Percentiles rank a stretch among this genome's conserved stretches.
Conservation (phyloP, 2,797 vertebrate genomes). For the Kryptolebias ocellatus region DNA sequence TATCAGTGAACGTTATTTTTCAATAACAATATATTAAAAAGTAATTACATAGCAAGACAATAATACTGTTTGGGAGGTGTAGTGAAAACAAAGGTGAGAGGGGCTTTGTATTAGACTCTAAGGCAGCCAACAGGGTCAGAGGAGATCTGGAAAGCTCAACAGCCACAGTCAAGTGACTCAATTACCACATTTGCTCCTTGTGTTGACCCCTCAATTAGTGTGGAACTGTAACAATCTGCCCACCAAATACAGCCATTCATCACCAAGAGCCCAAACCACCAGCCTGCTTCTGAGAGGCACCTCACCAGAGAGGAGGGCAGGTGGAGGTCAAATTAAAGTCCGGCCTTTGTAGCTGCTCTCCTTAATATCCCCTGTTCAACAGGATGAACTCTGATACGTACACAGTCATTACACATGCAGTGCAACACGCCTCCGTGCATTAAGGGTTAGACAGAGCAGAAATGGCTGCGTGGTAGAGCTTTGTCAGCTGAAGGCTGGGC, state of each 20-base stretch:
- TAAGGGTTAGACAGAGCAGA: conserved; percentile 35
- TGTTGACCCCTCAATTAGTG: conserved; percentile 95
- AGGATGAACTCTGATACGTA: conserved; percentile 70
- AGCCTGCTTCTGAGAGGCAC: conserved; percentile 84
- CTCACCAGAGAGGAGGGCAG: conserved; percentile 83
- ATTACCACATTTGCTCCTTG: conserved; percentile 92
- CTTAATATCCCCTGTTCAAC: conserved; percentile 82
- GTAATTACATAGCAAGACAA: conserved; percentile 15
- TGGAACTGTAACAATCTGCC: conserved; percentile 95
- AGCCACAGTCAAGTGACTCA: conserved; percentile 90
- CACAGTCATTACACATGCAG: conserved; percentile 66
- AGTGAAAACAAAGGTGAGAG: conserved; percentile 26
- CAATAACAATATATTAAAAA: conserved; percentile 5
- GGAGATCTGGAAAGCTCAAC: conserved; percentile 85
- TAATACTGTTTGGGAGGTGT: conserved; percentile 10
- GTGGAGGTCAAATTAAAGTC: conserved; percentile 90
- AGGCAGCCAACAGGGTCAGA: conserved; percentile 79
- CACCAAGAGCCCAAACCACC: conserved; percentile 90
- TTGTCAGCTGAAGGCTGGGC: conserved; percentile 16
- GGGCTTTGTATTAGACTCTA: conserved; percentile 64
- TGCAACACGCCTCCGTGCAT: conserved; percentile 56
- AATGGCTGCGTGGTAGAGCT: conserved; percentile 2
- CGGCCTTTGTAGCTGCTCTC: conserved; percentile 86
- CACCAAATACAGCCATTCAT: conserved; percentile 96
- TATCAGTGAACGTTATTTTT: too few species aligned